Conservation (phyloP, 2,797 vertebrate genomes). For the Macropus fuliginosus region DNA sequence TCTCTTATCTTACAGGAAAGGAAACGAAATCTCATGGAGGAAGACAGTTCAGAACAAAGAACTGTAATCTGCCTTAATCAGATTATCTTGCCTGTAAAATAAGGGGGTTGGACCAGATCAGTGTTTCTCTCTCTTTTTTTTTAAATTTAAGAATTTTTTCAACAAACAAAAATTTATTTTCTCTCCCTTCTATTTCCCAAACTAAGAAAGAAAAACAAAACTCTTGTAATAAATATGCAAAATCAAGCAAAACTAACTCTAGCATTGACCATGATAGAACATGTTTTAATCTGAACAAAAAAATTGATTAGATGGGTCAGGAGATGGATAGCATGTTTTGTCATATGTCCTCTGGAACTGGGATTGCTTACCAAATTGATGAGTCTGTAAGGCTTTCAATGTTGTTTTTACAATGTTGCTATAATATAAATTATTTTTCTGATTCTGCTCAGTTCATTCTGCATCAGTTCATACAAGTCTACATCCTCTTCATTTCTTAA, state of each 20-base stretch:
- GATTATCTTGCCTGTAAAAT: neutral
- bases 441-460: neutral
- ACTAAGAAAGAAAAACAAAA: neutral
- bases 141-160: neutral
- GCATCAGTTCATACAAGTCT: neutral
- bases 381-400: neutral
- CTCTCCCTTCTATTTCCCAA: neutral
- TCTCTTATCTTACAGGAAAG: neutral
- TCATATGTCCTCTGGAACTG: neutral
- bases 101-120: neutral
- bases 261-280: neutral
- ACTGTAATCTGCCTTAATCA: neutral
- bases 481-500: neutral
- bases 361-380: neutral
- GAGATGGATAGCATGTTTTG: neutral
- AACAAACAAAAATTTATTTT: neutral
- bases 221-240: neutral
- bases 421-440: neutral
- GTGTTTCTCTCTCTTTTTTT: no score
- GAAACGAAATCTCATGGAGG: neutral
- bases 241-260: neutral
- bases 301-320: neutral
- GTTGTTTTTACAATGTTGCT: neutral
- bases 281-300: neutral
- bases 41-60: neutral